A percentile compares a stretch with the other conserved stretches of the same genome.
phyloP scores from a whole-genome alignment of 2,888 invertebrate genomes.

The Limnephilus auricula region DNA sequence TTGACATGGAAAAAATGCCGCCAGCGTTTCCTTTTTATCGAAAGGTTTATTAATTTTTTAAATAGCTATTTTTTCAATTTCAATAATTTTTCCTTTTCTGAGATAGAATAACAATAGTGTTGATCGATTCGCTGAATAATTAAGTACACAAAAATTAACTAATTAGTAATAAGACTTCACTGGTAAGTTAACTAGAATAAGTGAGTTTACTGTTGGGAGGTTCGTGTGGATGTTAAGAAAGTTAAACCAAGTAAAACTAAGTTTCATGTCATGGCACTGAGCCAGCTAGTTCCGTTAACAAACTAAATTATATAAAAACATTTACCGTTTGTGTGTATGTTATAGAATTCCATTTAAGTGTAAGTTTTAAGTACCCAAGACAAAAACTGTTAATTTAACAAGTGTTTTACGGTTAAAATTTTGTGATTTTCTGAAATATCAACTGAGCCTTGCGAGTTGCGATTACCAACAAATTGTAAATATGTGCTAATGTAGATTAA shows the following conservation, averaged over 20 bases:
- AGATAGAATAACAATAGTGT: neutral
- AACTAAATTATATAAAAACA: neutral
- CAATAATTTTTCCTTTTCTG: too few species aligned
- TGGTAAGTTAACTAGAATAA: neutral
- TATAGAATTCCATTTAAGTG: neutral
- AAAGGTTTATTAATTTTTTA: too few species aligned
- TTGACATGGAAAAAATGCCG: too few species aligned
- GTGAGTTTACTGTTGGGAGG: neutral
- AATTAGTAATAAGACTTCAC: neutral
- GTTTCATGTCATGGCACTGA: neutral
- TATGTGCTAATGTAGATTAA: too few species aligned
- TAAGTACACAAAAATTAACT: neutral
- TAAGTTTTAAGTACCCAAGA: neutral
- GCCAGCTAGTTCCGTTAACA: neutral
- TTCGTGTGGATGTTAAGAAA: neutral
- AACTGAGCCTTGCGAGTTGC: too few species aligned
- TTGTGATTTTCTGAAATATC: too few species aligned
- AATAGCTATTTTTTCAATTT: too few species aligned
- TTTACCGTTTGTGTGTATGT: neutral
- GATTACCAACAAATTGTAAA: too few species aligned
- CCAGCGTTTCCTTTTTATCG: too few species aligned
- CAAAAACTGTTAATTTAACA: too few species aligned
- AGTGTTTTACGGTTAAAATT: too few species aligned
- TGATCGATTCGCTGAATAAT: neutral
- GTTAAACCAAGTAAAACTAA: neutral